Base-by-base conservation (phyloP, 1,140 invertebrate species). In the Maconellicoccus hirsutus region DNA sequence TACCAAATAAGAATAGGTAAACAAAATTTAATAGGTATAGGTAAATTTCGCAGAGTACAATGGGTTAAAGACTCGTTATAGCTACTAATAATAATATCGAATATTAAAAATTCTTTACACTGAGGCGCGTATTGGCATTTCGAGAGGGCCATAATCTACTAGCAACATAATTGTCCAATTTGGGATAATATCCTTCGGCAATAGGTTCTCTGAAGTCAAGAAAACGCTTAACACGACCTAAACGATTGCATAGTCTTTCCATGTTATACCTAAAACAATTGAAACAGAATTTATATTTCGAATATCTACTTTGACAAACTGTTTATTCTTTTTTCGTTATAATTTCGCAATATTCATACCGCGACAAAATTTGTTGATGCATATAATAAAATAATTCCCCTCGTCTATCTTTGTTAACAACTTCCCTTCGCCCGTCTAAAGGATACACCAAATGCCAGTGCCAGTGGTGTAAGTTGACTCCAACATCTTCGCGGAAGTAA, bases 401-500 rank as follows among this genome's bases (percentile, higher is more conserved):
- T 21, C 88, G 81, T 26, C 88, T 78, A 79, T 90, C 86, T 78
- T 88, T 88, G 75, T 81, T 78, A 0, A 88, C 86, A 69, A 88
- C 82, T 59, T 78, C 76, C 4, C 66, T 72, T 2, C 77, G 73
- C 14, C 74, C 80, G 39, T 77, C 76, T 74, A 76, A 79, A 33
- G 80, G 79, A 75, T 80, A 81, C 1, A 78, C 75, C 8, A 81
- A 69, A 74, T 82, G 81, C 81, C 81, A 82, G 73, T 93, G 90
- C 90, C 91, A 94, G 76, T 94, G 89, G 77, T 88, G 86, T 2
- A 88, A 81, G 78, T 90, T 90, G 76, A 89, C 82, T 73, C 87
- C 88, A 73, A 86, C 79, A 78, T 87, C 87, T 76, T 89, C 88
- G 22, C 87, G 83, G 83, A 88, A 89, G 78, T 89, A 89, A n/a